Base-by-base conservation (phyloP, 2,113 vertebrate species). In the Desmodus rotundus region DNA sequence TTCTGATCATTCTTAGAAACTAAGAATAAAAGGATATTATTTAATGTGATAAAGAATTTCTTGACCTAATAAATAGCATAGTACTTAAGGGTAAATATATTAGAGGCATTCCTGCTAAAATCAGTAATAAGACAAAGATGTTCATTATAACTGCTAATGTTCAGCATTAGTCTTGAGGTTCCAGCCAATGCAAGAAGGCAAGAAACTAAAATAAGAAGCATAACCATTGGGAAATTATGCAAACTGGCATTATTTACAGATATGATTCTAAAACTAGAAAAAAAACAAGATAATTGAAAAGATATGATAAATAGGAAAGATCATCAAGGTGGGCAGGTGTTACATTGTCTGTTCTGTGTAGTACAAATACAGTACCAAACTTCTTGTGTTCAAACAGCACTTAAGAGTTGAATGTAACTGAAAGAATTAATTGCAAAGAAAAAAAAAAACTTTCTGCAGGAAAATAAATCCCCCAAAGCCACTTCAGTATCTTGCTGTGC, bases 1-100 rank as follows among this genome's bases (percentile, higher is more conserved):
- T 92, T 74, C 33, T 92, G 73, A 80, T 95, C 33, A 89, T 93
- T 93, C 58, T 93, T 88, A 85, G 31, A 93, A 96, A 70, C 19
- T 43, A 67, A 41, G 11, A 68, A 84, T 81, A 87, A 92, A 96
- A 78, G 19, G 26, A 26, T 4, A 93, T 93, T 89, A 47, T 95
- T 85, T 93, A 87, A 91, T 82, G 65, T 56, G 14, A 63, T 52
- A 88, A 91, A 80, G 1, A 91, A 50, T 94, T 73, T 56, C 31
- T 84, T 85, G 33, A 10, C 43, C 43, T 74, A 90, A 77, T 93
- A 87, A 86, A 74, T n/a, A 93, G 11, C 73, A 54, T 81, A 72
- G 19, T 89, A n/a, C 73, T 94, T 88, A 92, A 77, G 82, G 58
- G 45, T 87, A 92, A 93, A 52, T 93, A 83, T 56, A 73, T 94